Evolutionary conservation across 2,888 invertebrate species (phyloP).

Genomic region (Trissoscelio sp.): DNA sequence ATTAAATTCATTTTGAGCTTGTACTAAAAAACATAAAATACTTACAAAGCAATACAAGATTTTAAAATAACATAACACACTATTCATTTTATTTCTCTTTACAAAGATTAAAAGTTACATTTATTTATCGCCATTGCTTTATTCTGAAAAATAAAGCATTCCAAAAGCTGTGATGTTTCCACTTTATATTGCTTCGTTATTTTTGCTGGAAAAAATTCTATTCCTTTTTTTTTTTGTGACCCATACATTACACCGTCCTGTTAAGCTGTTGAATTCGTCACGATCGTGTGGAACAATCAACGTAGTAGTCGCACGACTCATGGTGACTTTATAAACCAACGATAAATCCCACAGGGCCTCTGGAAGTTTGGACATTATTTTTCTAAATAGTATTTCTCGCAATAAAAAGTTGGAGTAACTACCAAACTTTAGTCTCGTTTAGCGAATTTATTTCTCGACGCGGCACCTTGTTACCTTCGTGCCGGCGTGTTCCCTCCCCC

Average conservation of each 20-base stretch:
- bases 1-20: constrained; percentile 2
- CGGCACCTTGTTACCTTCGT: constrained; percentile 72
- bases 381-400: constrained; percentile 80
- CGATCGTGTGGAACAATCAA: constrained; percentile 67
- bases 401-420: constrained; percentile 80
- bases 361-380: constrained; percentile 79
- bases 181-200: constrained; percentile 3
- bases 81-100: neutral
- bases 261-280: constrained; percentile 67
- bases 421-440: constrained; percentile 80
- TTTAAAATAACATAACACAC: neutral
- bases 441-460: constrained; percentile 78
- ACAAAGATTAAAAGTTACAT: too few species aligned
- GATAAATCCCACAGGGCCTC: constrained; percentile 72
- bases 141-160: neutral
- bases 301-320: constrained; percentile 63
- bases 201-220: constrained; percentile 5
- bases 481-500: constrained; percentile 62
- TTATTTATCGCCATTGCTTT: constrained; percentile 1
- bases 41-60: neutral
- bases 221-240: neutral
- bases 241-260: constrained; percentile 31
- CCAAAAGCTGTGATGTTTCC: neutral
- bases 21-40: neutral
- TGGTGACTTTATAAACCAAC: constrained; percentile 71